Evolutionary conservation across 2,888 invertebrate genomes (phyloP), one percentile per base, ranked within the genome.

Genomic region (Lagria hirta): DNA sequence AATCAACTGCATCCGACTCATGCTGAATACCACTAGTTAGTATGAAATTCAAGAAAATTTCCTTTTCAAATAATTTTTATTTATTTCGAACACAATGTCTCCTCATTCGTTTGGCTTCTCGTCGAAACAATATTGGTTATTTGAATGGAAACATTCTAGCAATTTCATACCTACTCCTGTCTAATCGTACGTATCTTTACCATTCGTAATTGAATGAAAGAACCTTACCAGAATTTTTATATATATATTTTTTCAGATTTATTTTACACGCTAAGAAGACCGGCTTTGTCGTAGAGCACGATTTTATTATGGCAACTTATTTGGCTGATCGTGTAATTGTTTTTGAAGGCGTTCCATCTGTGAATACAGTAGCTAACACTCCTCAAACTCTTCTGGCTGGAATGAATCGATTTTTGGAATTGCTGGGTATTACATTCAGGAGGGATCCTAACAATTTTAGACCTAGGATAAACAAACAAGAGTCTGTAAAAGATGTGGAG

Each of bases 291-390:
- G 99, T 99, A 1, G 99, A 99, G 83, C 99, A 99, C 84, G 98
- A 99, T 77, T 99, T 99, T 72, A 99, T 99, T 55, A 99, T 99
- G 99, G 98, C 98, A 8, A 99, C 99, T 0, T 99, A 99, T 72
- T 79, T 96, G 50, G 95, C 98, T 1, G 99, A 99, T 72, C 83
- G 98, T 24, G 99, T 99, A 2, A 96, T 99, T 55, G 98, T 99
- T 30, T 97, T 99, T 70, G 98, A 98, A 66, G 99, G 99, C 29
- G 75, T 75, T 24, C 98, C 99, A 0, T 96, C 97, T 0, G 81
- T 95, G 1, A 72, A 84, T 45, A 93, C 98, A 1, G 81, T 80
- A 0, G 99, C 99, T 1, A 91, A 92, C 66, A 80, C 88, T 58
- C 99, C 99, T 0, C 91, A 92, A 71, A 89, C 90, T 1, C 75